Base-by-base conservation (phyloP, 2,113 vertebrate species). In the Piliocolobus tephrosceles region DNA sequence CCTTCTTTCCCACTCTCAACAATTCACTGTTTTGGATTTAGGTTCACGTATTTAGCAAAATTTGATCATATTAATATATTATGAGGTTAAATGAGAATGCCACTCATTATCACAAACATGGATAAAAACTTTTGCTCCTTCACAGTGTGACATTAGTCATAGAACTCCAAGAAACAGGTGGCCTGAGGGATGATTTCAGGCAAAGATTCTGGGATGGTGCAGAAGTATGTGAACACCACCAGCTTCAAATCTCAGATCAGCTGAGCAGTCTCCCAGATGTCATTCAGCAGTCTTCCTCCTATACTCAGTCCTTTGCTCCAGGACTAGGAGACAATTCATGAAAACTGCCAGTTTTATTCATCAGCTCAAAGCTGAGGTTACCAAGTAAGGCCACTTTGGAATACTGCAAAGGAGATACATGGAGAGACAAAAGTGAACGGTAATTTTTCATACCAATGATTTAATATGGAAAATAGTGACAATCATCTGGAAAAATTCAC, bases 401-500 rank as follows among this genome's bases (percentile, higher is more conserved):
- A 35, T 11, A 57, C 4, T 80, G 66, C 23, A 86, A 82, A 68
- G 82, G 6, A 78, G 58, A 61, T 12, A 7, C 0, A 30, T 27
- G 20, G 27, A 83, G 38, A 88, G 45, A 70, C 1, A 10, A 61
- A 45, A 68, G 16, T 23, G 14, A 91, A 61, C 5, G 11, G 14
- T 14, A 82, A 27, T 81, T 75, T 85, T 64, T 11, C 17, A 16
- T 3, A n/a, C 23, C 50, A 83, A 32, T 38, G 38, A 73, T 47
- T n/a, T 91, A 45, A 27, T 13, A 38, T 3, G 78, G 58, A 30
- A 91, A 84, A 83, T 47, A 40, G 12, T 27, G 52, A 81, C 55
- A 70, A n/a, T 86, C 43, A 55, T 58, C 43, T 27, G 57, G 50
- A 82, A 95, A 96, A 90, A 95, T 85, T 89, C 75, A 91, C 22